Evolutionary conservation across 1,140 invertebrate genomes (phyloP).

Genomic region (Aphidius gifuensis): DNA sequence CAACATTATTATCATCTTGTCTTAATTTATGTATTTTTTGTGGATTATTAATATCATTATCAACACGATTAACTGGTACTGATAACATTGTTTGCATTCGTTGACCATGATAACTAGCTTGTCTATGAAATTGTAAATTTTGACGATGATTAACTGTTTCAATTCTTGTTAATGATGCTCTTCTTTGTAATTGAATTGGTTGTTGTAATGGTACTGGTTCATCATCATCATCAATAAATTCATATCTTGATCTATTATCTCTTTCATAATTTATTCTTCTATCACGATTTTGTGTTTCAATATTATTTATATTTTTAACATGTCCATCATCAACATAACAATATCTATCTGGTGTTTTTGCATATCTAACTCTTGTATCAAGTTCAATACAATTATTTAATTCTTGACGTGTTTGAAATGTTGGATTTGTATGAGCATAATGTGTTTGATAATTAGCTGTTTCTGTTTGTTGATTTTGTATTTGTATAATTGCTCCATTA

Average conservation of each 20-base stretch:
- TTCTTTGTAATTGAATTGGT: slow-evolving; percentile 6
- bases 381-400: slow-evolving; percentile 6
- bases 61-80: background rate
- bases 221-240: slow-evolving; percentile 45
- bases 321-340: slow-evolving; percentile 40
- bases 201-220: slow-evolving; percentile 16
- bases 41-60: slow-evolving; percentile 1
- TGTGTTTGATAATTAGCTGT: slow-evolving; percentile 1
- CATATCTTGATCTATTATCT: slow-evolving; percentile 34
- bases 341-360: slow-evolving; percentile 33
- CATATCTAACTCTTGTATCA: slow-evolving; percentile 1
- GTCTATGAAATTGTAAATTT: slow-evolving; percentile 15
- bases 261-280: too few relatives aligned
- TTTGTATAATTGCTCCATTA: background rate
- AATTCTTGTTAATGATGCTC: slow-evolving; percentile 20
- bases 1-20: slow-evolving; percentile 18
- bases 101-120: slow-evolving; percentile 21
- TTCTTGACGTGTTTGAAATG: slow-evolving; percentile 37
- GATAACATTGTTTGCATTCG: background rate
- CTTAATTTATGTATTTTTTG: slow-evolving; percentile 5
- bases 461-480: slow-evolving; percentile 5
- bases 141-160: slow-evolving; percentile 14
- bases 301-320: background rate
- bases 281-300: too few relatives aligned
- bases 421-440: slow-evolving; percentile 43